Evolutionary conservation across 2,888 invertebrate species (phyloP).

Genomic region (Sphaerophoria rueppellii): DNA sequence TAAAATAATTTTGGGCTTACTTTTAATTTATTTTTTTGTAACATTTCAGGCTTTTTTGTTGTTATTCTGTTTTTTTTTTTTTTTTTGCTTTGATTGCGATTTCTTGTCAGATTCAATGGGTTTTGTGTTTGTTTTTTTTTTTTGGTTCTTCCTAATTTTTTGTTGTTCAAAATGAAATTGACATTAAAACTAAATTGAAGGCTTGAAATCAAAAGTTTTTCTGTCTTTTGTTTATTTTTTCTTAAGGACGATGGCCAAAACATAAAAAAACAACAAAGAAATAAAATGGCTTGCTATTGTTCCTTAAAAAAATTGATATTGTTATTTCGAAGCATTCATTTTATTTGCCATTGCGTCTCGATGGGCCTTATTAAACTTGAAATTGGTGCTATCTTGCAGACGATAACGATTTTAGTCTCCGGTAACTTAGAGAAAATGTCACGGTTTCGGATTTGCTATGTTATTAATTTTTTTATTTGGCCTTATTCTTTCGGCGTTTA

Average conservation of each 20-base stretch:
- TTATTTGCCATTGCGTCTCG: background rate
- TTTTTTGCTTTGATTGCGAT: too few relatives aligned
- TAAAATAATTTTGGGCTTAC: slow-evolving; percentile 62
- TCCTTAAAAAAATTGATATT: background rate
- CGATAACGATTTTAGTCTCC: too few relatives aligned
- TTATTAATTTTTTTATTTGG: too few relatives aligned
- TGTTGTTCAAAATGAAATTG: slow-evolving; percentile 36
- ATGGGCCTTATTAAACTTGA: too few relatives aligned
- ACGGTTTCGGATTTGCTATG: too few relatives aligned
- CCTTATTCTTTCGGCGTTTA: too few relatives aligned
- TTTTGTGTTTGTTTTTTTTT: background rate
- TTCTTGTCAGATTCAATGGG: background rate
- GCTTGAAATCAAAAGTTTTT: slow-evolving; percentile 16
- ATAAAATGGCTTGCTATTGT: background rate
- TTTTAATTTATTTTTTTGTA: slow-evolving; percentile 47
- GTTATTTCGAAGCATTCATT: slow-evolving; percentile 24
- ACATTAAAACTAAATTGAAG: slow-evolving; percentile 17
- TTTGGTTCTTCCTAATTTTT: background rate
- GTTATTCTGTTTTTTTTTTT: background rate
- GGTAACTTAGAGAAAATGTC: too few relatives aligned
- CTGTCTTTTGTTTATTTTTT: too few relatives aligned
- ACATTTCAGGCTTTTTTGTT: background rate
- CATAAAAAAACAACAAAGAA: background rate
- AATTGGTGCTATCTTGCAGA: too few relatives aligned
- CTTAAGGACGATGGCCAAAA: background rate